Percentiles rank a stretch among this genome's conserved stretches.
Evolutionary conservation across 2,888 invertebrate species (phyloP).

Genomic region (Macroteleia sp.): DNA sequence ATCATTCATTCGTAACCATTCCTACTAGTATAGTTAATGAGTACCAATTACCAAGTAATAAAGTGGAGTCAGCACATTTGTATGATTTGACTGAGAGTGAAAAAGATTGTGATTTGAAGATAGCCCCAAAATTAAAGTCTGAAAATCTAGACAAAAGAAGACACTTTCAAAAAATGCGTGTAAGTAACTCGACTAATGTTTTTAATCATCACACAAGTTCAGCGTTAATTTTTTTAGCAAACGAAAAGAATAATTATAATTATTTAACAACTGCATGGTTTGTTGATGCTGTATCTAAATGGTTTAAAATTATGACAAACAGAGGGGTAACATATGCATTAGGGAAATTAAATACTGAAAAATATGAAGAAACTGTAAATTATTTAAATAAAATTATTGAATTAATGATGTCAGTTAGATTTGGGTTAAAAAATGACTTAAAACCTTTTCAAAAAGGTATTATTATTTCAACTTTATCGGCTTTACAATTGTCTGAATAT

Average conservation of each 20-base stretch:
- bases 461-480: not conserved
- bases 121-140: not conserved
- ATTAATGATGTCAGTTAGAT: not conserved
- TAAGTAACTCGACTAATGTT: not conserved
- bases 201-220: not conserved
- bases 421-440: not conserved
- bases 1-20: not conserved
- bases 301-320: not conserved
- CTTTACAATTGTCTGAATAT: not conserved
- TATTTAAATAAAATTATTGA: not conserved
- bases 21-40: slow-evolving; percentile 4
- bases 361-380: not conserved
- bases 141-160: not conserved
- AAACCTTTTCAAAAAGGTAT: slow-evolving; percentile 15
- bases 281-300: not conserved
- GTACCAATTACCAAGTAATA: slow-evolving; percentile 59
- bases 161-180: slow-evolving; percentile 14
- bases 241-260: not conserved
- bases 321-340: not conserved
- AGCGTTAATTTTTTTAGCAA: not conserved
- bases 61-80: slow-evolving; percentile 54
- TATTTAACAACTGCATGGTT: slow-evolving; percentile 12
- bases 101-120: not conserved
- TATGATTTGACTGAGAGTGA: slow-evolving; percentile 2
- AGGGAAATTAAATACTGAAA: not conserved